Evolutionary conservation across 2,113 vertebrate species (phyloP).

Genomic region (Patagioenas fasciata): DNA sequence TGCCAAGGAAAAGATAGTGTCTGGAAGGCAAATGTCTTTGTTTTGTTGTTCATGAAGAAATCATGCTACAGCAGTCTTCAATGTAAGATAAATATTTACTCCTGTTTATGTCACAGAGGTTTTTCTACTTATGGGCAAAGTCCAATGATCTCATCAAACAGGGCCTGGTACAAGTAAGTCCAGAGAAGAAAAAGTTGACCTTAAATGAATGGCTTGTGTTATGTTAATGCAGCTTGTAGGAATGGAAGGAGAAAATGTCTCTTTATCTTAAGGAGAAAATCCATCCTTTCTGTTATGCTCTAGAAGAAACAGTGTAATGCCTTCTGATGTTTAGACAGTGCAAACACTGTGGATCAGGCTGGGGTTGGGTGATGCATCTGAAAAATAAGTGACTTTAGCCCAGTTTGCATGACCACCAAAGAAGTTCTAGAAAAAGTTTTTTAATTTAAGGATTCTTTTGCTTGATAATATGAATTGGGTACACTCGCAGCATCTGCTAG

Average conservation of each 20-base stretch:
- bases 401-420: not conserved
- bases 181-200: not conserved
- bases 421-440: not conserved
- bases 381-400: not conserved
- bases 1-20: not conserved
- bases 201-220: not conserved
- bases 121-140: not conserved
- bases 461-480: not conserved
- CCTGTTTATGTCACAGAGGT: not conserved
- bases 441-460: not conserved
- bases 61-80: not conserved
- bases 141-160: not conserved
- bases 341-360: not conserved
- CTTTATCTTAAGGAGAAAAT: not conserved
- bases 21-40: not conserved
- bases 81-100: constrained; percentile 31
- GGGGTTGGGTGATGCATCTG: not conserved
- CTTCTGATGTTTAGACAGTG: not conserved
- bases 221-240: not conserved
- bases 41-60: not conserved
- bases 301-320: not conserved
- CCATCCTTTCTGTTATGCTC: not conserved
- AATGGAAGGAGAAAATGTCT: not conserved
- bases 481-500: not conserved
- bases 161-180: not conserved